phyloP scores from a whole-genome alignment of 2,113 vertebrate genomes.

The Rhinichthys klamathensis region DNA sequence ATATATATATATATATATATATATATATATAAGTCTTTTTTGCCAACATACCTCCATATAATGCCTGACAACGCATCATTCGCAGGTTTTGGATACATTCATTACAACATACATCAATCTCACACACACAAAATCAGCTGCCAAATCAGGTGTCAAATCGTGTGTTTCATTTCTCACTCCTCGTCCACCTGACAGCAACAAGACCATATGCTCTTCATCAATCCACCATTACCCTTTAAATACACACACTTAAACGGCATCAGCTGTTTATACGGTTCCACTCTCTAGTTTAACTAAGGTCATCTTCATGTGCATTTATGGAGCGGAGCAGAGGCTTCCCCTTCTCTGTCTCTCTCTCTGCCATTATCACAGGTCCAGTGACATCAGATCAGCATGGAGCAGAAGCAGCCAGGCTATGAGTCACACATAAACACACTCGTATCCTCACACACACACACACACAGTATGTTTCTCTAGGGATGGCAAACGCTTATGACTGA shows the following conservation, averaged over 20 bases:
- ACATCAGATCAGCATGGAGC: neutral
- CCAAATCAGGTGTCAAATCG: neutral
- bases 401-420: neutral
- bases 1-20: too few relatives aligned
- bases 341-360: neutral
- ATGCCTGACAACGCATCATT: neutral
- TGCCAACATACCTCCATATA: neutral
- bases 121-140: neutral
- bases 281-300: constrained; percentile 10
- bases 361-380: constrained; percentile 4
- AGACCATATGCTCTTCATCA: constrained; percentile 3
- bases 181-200: neutral
- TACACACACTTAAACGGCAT: neutral
- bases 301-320: constrained; percentile 15
- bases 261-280: neutral
- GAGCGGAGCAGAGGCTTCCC: neutral
- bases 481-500: neutral
- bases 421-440: constrained; percentile 9
- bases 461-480: neutral
- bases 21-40: too few relatives aligned
- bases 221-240: constrained; percentile 25
- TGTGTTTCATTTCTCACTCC: neutral
- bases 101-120: neutral
- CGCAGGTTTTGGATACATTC: neutral
- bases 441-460: constrained; percentile 6